Percentiles rank a stretch among this genome's conserved stretches.
Conservation (phyloP, 1,140 invertebrate genomes). For the Steinernema khuongi region DNA sequence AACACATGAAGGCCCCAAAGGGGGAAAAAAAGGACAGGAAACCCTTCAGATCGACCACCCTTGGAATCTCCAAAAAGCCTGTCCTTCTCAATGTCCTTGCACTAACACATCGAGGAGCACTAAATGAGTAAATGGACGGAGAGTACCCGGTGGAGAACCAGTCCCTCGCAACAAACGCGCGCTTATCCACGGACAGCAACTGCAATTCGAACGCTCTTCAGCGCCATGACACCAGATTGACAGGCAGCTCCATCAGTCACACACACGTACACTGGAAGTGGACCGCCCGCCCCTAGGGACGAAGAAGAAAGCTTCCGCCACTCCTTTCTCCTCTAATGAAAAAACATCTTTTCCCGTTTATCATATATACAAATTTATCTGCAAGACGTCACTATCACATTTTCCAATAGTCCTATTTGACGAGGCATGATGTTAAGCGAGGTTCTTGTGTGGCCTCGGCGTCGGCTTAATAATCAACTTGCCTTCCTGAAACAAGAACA, state of each 20-base stretch:
- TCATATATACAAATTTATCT: slow-evolving; percentile 13
- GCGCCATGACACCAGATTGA: background rate
- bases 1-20: no score
- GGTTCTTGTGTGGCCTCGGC: slow-evolving; percentile 14
- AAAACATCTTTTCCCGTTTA: background rate
- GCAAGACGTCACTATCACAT: background rate
- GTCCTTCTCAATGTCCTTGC: no score
- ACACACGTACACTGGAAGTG: no score
- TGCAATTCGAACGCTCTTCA: no score
- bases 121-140: no score
- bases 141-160: no score
- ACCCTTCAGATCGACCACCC: no score
- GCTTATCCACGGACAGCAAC: no score
- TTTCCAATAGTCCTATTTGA: background rate
- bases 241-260: background rate
- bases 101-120: no score
- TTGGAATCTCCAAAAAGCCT: no score
- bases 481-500: slow-evolving; percentile 56
- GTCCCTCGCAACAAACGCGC: background rate
- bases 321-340: background rate
- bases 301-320: background rate
- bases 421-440: slow-evolving; percentile 5
- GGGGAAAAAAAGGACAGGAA: no score
- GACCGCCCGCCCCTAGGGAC: background rate
- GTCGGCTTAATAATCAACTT: slow-evolving; percentile 56